phyloP scores from a whole-genome alignment of 2,113 vertebrate genomes.

The Perca schrenkii region DNA sequence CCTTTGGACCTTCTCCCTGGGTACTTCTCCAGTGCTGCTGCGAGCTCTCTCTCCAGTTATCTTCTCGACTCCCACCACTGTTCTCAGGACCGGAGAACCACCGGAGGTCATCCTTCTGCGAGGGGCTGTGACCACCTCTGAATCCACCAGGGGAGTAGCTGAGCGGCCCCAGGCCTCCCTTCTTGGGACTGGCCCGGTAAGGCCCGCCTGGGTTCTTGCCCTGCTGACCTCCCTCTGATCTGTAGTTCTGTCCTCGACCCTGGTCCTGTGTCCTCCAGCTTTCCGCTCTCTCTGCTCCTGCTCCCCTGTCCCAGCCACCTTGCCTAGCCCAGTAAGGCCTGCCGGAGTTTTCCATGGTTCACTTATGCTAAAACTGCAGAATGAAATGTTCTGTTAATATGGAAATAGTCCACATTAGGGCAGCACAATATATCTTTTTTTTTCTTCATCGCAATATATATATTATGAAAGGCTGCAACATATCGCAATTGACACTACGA shows the following conservation, averaged over 20 bases:
- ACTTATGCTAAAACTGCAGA: conserved; percentile 64
- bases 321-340: conserved; percentile 85
- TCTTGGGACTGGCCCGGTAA: conserved; percentile 84
- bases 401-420: background rate
- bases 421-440: no score
- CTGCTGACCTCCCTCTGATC: conserved; percentile 80
- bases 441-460: no score
- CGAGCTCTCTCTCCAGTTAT: conserved; percentile 86
- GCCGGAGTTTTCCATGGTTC: conserved; percentile 89
- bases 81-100: conserved; percentile 83
- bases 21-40: conserved; percentile 75
- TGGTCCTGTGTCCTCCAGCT: conserved; percentile 84
- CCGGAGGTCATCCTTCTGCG: conserved; percentile 85
- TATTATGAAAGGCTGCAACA: no score
- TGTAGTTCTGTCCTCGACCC: conserved; percentile 81
- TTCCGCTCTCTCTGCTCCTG: conserved; percentile 80
- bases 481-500: no score
- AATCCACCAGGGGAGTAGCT: conserved; percentile 83
- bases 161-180: conserved; percentile 76
- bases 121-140: conserved; percentile 83
- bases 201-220: conserved; percentile 78
- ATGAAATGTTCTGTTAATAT: conserved; percentile 22
- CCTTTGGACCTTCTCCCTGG: conserved; percentile 77
- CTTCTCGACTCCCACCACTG: conserved; percentile 73
- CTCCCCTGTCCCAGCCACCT: conserved; percentile 78